A percentile compares a stretch with the other conserved stretches of the same genome.
Conservation (phyloP, 2,888 invertebrate genomes). For the Petrolisthes cinctipes region DNA sequence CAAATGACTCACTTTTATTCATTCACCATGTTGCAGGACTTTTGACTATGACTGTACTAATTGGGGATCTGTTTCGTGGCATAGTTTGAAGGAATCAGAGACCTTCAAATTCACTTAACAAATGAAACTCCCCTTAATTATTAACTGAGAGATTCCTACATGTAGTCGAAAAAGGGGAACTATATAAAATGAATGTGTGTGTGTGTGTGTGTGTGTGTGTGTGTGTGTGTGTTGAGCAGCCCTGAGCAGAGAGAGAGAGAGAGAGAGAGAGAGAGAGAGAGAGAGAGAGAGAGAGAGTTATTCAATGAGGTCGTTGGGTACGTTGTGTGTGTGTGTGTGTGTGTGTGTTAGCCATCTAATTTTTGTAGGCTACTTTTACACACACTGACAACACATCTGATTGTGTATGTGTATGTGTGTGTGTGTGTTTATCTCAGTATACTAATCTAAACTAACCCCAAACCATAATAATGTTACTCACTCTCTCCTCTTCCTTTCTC, state of each 20-base stretch:
- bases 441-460: too few species aligned
- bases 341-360: neutral
- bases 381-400: too few species aligned
- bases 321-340: neutral
- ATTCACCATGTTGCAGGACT: too few species aligned
- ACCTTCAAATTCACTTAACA: too few species aligned
- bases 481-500: neutral
- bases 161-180: neutral
- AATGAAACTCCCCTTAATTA: too few species aligned
- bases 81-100: too few species aligned
- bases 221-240: neutral
- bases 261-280: slow-evolving; percentile 10
- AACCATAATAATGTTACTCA: neutral
- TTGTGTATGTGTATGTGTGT: too few species aligned
- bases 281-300: slow-evolving; percentile 6
- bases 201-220: slow-evolving; percentile 11
- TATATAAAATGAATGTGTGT: neutral
- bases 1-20: too few species aligned
- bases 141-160: too few species aligned
- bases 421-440: too few species aligned
- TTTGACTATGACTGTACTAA: too few species aligned
- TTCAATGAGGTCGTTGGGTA: neutral
- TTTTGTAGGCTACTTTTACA: neutral
- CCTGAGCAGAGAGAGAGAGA: neutral
- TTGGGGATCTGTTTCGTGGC: too few species aligned